These are phyloP conservation scores for Macaria notata DNA, from an alignment of 2,888 invertebrate genomes.

Conservation along the genomic window DNA sequence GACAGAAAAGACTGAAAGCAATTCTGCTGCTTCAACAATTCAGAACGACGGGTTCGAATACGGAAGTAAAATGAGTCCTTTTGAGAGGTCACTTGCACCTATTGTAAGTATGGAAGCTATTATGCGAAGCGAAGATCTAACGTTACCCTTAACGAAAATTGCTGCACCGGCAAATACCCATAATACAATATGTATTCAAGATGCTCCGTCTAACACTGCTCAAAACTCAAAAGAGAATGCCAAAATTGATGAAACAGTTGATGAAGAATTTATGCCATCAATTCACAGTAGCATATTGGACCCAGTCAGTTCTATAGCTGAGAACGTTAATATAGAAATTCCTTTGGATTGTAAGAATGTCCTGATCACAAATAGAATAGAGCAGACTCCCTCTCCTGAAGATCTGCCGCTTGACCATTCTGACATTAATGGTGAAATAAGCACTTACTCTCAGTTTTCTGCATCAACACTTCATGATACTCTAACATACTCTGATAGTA, in stretches of 20 bases:
- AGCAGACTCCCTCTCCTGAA: slow-evolving; percentile 93
- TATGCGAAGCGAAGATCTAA: slow-evolving; percentile 49
- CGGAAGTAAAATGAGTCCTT: slow-evolving; percentile 42
- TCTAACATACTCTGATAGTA: slow-evolving; percentile 81
- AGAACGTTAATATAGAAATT: slow-evolving; percentile 80
- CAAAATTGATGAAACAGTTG: slow-evolving; percentile 60
- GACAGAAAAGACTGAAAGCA: slow-evolving; percentile 81
- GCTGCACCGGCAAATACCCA: slow-evolving; percentile 35
- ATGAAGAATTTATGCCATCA: slow-evolving; percentile 85
- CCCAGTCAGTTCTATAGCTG: slow-evolving; percentile 78
- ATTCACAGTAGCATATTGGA: slow-evolving; percentile 83
- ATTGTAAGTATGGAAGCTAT: slow-evolving; percentile 56
- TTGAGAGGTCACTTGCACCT: slow-evolving; percentile 50
- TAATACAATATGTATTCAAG: slow-evolving; percentile 31
- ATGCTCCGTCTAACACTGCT: slow-evolving; percentile 42
- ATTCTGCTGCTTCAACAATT: slow-evolving; percentile 77
- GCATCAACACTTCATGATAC: slow-evolving; percentile 77
- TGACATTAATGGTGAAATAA: slow-evolving; percentile 83
- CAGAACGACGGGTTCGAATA: slow-evolving; percentile 73
- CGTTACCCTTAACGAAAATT: slow-evolving; percentile 28
- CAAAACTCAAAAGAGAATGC: slow-evolving; percentile 35
- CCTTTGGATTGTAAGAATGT: slow-evolving; percentile 74
- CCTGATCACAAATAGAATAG: slow-evolving; percentile 77
- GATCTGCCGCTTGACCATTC: slow-evolving; percentile 91
- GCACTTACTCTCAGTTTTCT: slow-evolving; percentile 78